Conservation (phyloP, 2,888 invertebrate genomes). For the Agrotis clavis region DNA sequence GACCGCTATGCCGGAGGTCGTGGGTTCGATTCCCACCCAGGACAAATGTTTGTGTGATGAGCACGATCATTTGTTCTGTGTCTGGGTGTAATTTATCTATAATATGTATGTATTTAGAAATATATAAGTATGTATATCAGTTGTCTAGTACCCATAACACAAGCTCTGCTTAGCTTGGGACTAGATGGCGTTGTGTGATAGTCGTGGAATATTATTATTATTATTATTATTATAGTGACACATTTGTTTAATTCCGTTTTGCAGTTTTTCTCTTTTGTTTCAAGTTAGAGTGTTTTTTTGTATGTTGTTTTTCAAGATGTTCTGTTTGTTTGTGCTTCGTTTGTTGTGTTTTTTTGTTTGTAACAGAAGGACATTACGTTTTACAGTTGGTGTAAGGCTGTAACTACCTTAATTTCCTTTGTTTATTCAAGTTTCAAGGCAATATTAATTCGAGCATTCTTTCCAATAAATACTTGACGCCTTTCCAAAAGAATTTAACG, state of each 20-base stretch:
- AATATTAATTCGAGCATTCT: not conserved
- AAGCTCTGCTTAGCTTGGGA: too few relatives aligned
- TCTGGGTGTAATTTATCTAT: too few relatives aligned
- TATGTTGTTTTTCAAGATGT: conserved; percentile 23
- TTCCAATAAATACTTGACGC: conserved; percentile 12
- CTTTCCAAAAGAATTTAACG: conserved; percentile 30
- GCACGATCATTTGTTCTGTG: too few relatives aligned
- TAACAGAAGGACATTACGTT: not conserved
- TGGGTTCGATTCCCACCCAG: too few relatives aligned
- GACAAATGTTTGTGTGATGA: too few relatives aligned
- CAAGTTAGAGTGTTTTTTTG: conserved; percentile 25
- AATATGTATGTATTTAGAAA: too few relatives aligned
- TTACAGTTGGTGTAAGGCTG: not conserved
- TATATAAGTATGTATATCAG: too few relatives aligned
- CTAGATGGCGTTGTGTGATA: too few relatives aligned
- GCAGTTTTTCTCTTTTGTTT: conserved; percentile 28
- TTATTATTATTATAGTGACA: too few relatives aligned
- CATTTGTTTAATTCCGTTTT: conserved; percentile 34
- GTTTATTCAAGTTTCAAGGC: not conserved
- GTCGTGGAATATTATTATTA: too few relatives aligned
- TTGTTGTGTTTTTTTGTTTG: conserved; percentile 2
- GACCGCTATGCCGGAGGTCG: too few relatives aligned
- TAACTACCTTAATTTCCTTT: not conserved
- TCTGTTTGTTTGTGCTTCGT: not conserved
- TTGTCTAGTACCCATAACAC: too few relatives aligned